Conservation (phyloP, 2,888 invertebrate genomes). For the Lasioglossum marginatum region DNA sequence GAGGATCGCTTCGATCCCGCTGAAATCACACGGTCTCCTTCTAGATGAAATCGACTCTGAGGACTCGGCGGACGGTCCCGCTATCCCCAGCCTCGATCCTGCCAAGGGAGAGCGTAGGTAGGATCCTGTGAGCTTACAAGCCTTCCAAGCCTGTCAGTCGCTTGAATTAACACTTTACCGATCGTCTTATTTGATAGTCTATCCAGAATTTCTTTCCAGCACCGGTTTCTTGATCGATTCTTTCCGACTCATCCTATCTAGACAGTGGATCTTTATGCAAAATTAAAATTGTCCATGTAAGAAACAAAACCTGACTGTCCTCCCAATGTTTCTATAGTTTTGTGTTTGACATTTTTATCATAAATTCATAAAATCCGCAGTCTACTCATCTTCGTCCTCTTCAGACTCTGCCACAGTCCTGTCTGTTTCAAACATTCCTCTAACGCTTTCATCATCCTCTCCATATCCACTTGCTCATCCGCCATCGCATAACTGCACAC, state of each 20-base stretch:
- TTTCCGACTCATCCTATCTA: too few relatives aligned
- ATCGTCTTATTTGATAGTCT: background rate
- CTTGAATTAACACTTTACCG: slow-evolving; percentile 29
- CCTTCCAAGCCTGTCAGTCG: slow-evolving; percentile 53
- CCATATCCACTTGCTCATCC: background rate
- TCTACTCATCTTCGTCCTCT: background rate
- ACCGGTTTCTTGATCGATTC: background rate
- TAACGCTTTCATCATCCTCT: slow-evolving; percentile 3
- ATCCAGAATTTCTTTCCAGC: too few relatives aligned
- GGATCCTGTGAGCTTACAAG: slow-evolving; percentile 44
- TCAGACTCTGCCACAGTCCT: background rate
- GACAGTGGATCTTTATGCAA: too few relatives aligned
- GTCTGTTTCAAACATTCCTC: background rate
- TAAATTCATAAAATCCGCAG: background rate
- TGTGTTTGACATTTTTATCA: background rate
- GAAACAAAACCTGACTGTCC: too few relatives aligned
- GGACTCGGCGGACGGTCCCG: slow-evolving; percentile 61
- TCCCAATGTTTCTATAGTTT: background rate
- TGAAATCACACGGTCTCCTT: slow-evolving; percentile 66
- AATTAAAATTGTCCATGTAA: background rate
- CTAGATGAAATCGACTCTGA: slow-evolving; percentile 76
- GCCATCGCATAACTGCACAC: background rate
- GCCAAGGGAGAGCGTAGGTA: slow-evolving; percentile 70
- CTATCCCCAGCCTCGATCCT: slow-evolving; percentile 57
- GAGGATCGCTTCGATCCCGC: background rate